Evolutionary conservation across 2,113 vertebrate species (phyloP), one percentile per base, ranked within the genome.

Genomic region (Oncorhynchus clarkii): DNA sequence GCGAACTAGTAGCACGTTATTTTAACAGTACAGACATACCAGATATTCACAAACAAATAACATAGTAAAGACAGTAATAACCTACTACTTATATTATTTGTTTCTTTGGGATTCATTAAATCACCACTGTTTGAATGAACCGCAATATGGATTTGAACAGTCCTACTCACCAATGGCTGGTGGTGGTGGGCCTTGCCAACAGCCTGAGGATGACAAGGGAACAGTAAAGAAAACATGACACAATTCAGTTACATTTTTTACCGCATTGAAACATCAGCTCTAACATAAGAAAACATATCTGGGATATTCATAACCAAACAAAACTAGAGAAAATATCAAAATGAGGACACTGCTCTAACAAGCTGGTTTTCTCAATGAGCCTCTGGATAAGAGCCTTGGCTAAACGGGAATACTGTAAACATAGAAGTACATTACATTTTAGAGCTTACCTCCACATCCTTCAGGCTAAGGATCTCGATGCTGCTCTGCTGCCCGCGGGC

Each of bases 371-470:
- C 49, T 51, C 49, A 51, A 51, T 16, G 4, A 51, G 14, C 14
- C 49, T 14, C 14, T 51, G 49, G 14, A 51, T 51, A 14, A 51
- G 14, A 51, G 49, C 14, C 3, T 51, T 51, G 16, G 49, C 49
- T 45, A 26, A 12, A 48, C 5, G 16, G 4, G 11, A 22, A 6
- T 11, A 16, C 49, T 51, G 49, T 2, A 70, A 60, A 59, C 14
- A 14, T 14, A 54, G 7, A 67, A n/a, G 34, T 66, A 3, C 20
- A 7, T 3, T 3, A 11, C 39, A 11, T 45, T 45, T 45, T 45
- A n/a, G n/a, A 11, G 6, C 70, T 89, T 93, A 97, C 98, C 95
- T 98, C 96, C 66, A 97, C 39, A 6, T 95, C 91, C 82, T 85
- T 95, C 82, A 99, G 78, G 78, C 93, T 96, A 77, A 95, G 73